Evolutionary conservation across 2,113 vertebrate species (phyloP).

Genomic region (Macroglossus sobrinus): DNA sequence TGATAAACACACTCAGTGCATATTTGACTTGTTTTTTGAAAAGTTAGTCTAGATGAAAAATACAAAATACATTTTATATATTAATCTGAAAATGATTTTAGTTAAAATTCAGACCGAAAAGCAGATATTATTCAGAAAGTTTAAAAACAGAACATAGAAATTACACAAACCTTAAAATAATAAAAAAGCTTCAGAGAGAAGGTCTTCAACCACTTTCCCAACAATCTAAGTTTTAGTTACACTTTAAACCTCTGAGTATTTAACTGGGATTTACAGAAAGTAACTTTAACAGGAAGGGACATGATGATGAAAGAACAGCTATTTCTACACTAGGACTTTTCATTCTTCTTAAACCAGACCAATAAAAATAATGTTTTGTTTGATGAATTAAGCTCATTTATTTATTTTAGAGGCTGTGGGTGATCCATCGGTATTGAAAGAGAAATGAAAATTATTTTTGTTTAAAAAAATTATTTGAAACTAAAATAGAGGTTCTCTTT

Average conservation of each 20-base stretch:
- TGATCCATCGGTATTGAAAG: constrained; percentile 18
- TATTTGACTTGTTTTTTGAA: not conserved
- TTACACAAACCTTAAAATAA: constrained; percentile 1
- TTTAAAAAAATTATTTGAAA: constrained; percentile 43
- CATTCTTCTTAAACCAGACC: constrained; percentile 13
- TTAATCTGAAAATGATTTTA: not conserved
- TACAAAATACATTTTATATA: not conserved
- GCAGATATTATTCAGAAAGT: not conserved
- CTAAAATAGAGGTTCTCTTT: constrained; percentile 23
- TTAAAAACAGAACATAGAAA: not conserved
- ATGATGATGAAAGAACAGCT: constrained; percentile 18
- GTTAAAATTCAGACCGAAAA: not conserved
- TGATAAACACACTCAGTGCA: not conserved
- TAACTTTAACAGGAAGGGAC: constrained; percentile 19
- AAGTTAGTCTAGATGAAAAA: not conserved
- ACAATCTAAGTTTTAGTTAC: not conserved
- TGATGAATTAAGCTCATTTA: constrained; percentile 33
- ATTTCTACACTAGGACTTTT: not conserved
- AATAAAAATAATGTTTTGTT: constrained; percentile 37
- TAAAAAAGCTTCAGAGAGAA: not conserved
- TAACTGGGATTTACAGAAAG: constrained; percentile 20
- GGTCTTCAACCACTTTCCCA: not conserved
- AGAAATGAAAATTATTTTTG: constrained; percentile 16
- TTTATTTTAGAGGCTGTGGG: constrained; percentile 46
- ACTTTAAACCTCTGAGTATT: not conserved